Evolutionary conservation across 2,888 invertebrate species (phyloP).

Genomic region (Hydrotaea diabolus): DNA sequence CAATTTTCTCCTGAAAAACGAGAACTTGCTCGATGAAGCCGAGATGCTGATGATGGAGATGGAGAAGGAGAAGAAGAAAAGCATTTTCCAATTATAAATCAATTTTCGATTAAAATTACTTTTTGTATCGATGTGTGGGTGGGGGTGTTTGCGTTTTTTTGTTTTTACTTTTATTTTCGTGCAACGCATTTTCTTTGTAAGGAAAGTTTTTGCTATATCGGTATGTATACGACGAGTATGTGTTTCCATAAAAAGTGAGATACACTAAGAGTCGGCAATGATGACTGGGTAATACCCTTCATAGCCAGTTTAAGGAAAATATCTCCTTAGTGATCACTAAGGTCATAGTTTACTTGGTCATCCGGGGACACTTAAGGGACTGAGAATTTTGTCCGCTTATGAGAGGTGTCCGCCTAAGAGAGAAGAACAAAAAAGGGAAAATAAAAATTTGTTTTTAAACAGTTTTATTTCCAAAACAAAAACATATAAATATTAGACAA

Average conservation of each 20-base stretch:
- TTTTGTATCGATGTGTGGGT: conserved; percentile 65
- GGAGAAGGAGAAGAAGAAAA: conserved; percentile 34
- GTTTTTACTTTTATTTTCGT: conserved; percentile 45
- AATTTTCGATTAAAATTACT: conserved; percentile 81
- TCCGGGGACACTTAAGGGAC: too few species aligned
- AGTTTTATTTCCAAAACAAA: too few species aligned
- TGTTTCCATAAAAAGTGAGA: conserved; percentile 6
- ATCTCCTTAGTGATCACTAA: too few species aligned
- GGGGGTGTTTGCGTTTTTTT: conserved; percentile 8
- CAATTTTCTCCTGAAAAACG: conserved; percentile 48
- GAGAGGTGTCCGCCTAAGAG: too few species aligned
- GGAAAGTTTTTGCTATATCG: conserved; percentile 43
- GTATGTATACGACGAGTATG: background rate
- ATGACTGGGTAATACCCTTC: background rate
- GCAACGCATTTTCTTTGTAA: conserved; percentile 71
- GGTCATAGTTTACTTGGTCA: too few species aligned
- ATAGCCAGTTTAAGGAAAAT: too few species aligned
- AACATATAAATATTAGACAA: too few species aligned
- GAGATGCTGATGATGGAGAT: background rate
- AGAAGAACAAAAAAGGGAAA: background rate
- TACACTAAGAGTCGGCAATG: background rate
- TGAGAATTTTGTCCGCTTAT: too few species aligned
- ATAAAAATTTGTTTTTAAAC: too few species aligned
- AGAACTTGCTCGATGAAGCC: conserved; percentile 3
- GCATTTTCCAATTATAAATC: conserved; percentile 81